Evolutionary conservation across 2,888 invertebrate genomes (phyloP), one percentile per base, ranked within the genome.

Genomic region (Eupeodes luniger): DNA sequence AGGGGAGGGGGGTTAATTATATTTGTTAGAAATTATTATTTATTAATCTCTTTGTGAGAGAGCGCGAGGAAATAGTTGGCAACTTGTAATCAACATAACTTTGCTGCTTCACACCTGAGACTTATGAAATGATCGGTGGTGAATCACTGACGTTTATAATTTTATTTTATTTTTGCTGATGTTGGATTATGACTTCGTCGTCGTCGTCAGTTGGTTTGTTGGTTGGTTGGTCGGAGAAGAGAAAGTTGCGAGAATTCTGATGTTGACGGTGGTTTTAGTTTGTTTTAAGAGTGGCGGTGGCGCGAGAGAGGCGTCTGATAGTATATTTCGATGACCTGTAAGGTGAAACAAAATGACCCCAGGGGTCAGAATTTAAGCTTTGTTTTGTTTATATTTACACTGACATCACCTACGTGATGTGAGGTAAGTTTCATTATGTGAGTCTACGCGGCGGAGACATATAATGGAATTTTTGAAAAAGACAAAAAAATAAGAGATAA

Each of bases 21-120:
- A 49, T 80, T 83, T 77, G 81, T 85, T 78, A 78, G 78, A 74
- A 69, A 85, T 78, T 81, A 70, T 70, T 70, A 70, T 70, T 70
- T 70, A 84, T 69, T 75, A 75, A 81, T 62, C 78, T 62, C 47
- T 51, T 49, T 49, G 27, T 3, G 55, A 4, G 11, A 19, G 74
- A 14, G 40, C 36, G 59, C 55, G 55, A 34, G 74, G 62, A 84
- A 62, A 55, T 69, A 40, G 78, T 36, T 57, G 64, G 19, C 66
- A 64, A 57, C 69, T 47, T 82, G 62, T 78, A 86, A 82, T 86
- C 81, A 85, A 77, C 85, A 85, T 85, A 81, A 81, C 80, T 76
- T 61, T 75, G 61, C 62, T 79, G 80, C 57, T 78, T 72, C 62
- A 61, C 55, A 76, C 59, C 53, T 70, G 64, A 74, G 72, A 77